These are phyloP conservation scores for Grammomys surdaster DNA, from an alignment of 2,113 vertebrate species.

Conservation along the genomic window DNA sequence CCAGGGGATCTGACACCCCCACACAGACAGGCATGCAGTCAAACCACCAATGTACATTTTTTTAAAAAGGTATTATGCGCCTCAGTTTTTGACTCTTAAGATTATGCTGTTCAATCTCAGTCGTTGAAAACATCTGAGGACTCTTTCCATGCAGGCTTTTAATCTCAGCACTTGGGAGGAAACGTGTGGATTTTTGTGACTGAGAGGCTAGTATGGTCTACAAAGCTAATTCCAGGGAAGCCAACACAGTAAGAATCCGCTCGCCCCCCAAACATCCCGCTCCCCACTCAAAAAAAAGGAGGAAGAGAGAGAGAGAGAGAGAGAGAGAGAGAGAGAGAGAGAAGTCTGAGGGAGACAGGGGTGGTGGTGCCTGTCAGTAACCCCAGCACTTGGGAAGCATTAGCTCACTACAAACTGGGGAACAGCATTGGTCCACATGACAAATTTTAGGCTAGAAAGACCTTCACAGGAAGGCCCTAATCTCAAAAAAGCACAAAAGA, in stretches of 20 bases:
- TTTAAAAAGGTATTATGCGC: neutral
- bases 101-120: neutral
- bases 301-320: rapidly evolving
- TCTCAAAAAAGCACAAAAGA: neutral
- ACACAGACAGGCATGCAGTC: too few species aligned
- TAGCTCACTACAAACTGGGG: neutral
- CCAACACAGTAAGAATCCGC: neutral
- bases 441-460: neutral
- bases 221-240: neutral
- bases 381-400: neutral
- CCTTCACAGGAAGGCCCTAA: neutral
- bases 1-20: too few species aligned
- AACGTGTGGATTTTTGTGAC: neutral
- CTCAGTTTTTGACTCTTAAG: neutral
- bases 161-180: neutral
- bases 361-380: neutral
- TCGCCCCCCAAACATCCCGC: too few species aligned
- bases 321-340: neutral
- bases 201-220: neutral
- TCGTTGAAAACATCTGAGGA: neutral
- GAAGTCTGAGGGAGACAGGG: neutral
- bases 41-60: too few species aligned
- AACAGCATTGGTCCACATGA: neutral
- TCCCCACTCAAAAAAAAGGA: neutral
- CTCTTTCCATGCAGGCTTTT: neutral